phyloP scores from a whole-genome alignment of 1,140 invertebrate genomes.

The Drosophila rufa region DNA sequence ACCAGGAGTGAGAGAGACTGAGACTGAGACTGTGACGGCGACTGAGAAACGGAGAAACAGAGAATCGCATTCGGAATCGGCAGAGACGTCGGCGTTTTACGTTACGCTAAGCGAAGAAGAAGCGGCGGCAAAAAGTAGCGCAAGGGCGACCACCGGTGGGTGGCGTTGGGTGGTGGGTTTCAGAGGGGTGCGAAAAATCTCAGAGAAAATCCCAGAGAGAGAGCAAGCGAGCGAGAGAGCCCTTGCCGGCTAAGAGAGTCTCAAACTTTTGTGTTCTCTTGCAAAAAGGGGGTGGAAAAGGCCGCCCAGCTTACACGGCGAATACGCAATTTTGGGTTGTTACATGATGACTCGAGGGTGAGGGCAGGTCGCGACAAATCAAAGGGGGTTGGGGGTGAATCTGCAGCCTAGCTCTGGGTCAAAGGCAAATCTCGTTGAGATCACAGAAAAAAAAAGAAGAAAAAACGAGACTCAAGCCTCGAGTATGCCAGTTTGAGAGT shows the following conservation, averaged over 20 bases:
- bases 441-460: conserved; percentile 10
- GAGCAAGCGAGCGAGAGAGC: conserved; percentile 4
- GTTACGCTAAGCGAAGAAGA: conserved; percentile 65
- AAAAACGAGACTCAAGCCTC: conserved; percentile 4
- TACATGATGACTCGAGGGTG: conserved; percentile 58
- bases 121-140: conserved; percentile 65
- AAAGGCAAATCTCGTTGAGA: conserved; percentile 43
- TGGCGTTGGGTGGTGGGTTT: conserved; percentile 50
- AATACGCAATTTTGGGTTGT: conserved; percentile 53
- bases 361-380: conserved; percentile 40
- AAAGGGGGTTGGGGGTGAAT: not conserved
- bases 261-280: not conserved
- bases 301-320: conserved; percentile 24
- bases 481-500: conserved; percentile 43
- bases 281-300: conserved; percentile 12
- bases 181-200: conserved; percentile 3
- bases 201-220: conserved; percentile 5
- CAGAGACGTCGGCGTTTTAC: conserved; percentile 59
- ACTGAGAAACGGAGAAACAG: conserved; percentile 20
- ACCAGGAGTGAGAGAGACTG: not conserved
- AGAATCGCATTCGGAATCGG: conserved; percentile 12
- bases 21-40: conserved; percentile 1
- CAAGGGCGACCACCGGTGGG: conserved; percentile 73
- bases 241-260: conserved; percentile 43
- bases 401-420: conserved; percentile 26